phyloP scores from a whole-genome alignment of 2,113 vertebrate genomes.

The Leptobrachium leishanense region DNA sequence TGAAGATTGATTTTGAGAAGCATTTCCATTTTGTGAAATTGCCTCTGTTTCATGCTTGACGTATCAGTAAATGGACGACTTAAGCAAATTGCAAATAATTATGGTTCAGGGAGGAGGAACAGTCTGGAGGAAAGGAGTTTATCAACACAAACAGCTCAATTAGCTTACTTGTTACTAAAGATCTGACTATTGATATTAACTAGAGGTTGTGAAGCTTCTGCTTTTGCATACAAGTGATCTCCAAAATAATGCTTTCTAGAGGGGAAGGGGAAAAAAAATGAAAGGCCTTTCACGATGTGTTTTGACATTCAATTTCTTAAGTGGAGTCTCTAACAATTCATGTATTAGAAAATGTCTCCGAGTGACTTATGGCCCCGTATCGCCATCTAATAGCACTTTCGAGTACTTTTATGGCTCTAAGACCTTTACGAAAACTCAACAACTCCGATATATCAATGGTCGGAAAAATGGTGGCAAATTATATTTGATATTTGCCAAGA shows the following conservation, averaged over 20 bases:
- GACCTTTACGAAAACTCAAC: constrained; percentile 6
- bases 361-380: constrained; percentile 32
- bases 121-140: constrained; percentile 88
- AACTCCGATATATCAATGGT: constrained; percentile 33
- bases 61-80: constrained; percentile 99
- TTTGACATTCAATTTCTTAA: constrained; percentile 50
- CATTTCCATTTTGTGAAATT: constrained; percentile 99
- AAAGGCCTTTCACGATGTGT: constrained; percentile 46
- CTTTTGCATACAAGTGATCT: constrained; percentile 50
- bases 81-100: constrained; percentile 99
- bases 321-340: constrained; percentile 51
- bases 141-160: constrained; percentile 98
- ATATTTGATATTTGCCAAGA: constrained; percentile 41
- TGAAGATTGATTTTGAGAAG: constrained; percentile 86
- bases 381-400: constrained; percentile 29
- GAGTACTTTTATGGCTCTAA: constrained; percentile 15
- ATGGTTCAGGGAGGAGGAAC: constrained; percentile 87
- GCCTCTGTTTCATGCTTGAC: constrained; percentile 99
- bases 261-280: background rate
- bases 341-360: constrained; percentile 29
- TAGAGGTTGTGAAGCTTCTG: constrained; percentile 50
- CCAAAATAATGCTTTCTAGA: constrained; percentile 52
- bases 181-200: constrained; percentile 81
- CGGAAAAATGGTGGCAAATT: constrained; percentile 20
- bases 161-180: constrained; percentile 90